phyloP scores from a whole-genome alignment of 2,888 invertebrate species.

The Crepidodera aurea region DNA sequence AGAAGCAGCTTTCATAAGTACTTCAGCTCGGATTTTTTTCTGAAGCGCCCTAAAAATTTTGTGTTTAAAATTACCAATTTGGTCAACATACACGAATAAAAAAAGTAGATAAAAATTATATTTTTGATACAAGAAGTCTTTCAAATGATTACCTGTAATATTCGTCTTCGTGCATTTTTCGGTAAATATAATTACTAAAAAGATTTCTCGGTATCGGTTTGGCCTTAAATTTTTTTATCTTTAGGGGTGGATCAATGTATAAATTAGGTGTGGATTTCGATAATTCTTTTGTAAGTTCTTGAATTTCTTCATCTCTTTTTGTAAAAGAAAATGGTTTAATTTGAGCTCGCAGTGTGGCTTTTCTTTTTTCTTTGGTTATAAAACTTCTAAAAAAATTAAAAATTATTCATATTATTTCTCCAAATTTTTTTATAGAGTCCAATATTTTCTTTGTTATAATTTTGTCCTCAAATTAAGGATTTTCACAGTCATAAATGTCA shows the following conservation, averaged over 20 bases:
- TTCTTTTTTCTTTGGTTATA: constrained; percentile 68
- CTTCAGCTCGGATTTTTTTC: constrained; percentile 74
- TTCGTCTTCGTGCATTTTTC: constrained; percentile 76
- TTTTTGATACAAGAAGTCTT: too few relatives aligned
- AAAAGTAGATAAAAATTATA: background rate
- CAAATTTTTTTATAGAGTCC: too few relatives aligned
- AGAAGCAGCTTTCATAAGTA: constrained; percentile 71
- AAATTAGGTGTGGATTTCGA: constrained; percentile 60
- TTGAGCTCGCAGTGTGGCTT: constrained; percentile 69
- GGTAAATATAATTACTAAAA: constrained; percentile 75
- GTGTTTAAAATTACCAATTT: too few relatives aligned
- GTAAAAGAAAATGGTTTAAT: constrained; percentile 74
- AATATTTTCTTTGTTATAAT: too few relatives aligned
- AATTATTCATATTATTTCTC: too few relatives aligned
- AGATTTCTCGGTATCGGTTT: constrained; percentile 75
- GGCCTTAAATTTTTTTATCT: constrained; percentile 69
- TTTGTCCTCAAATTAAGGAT: too few relatives aligned
- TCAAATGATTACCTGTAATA: constrained; percentile 68
- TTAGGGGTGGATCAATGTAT: constrained; percentile 58
- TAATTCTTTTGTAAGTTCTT: constrained; percentile 54
- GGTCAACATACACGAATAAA: constrained; percentile 2
- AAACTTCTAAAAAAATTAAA: constrained; percentile 61
- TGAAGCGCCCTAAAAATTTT: constrained; percentile 67
- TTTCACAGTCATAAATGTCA: too few relatives aligned
- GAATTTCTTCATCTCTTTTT: constrained; percentile 66